Base-by-base conservation (phyloP, 2,888 invertebrate species). In the Limnephilus marmoratus region DNA sequence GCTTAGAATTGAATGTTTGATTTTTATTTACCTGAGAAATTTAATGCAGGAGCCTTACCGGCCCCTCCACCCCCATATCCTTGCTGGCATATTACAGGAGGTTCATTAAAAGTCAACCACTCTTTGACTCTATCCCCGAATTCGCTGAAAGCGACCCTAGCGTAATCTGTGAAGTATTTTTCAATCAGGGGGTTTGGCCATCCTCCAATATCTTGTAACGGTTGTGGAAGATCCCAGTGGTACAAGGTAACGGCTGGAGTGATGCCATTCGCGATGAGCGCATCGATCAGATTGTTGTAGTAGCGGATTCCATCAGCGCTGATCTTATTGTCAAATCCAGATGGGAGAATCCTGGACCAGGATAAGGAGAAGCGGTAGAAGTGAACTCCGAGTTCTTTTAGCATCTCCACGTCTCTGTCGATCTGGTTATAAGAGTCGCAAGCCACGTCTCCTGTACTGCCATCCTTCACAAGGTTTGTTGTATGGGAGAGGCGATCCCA, bases 51-150 rank as follows among this genome's bases (percentile, higher is more conserved):
- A 0, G 97, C 97, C 31, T 95, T 95, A 9, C 93, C 41, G 0
- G 95, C 96, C 13, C 49, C 49, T 49, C 49, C 24, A 92, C 88
- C 85, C 0, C 96, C 96, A 93, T 97, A 97, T 0, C 96, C 96
- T 1, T 94, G 95, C 24, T 94, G 94, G 93, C 96, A 96, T 94
- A 96, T 95, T 0, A 96, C 94, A 0, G 94, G 94, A 0, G 97
- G 97, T 94, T 97, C 97, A 94, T 97, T 97, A 94, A 97, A 96
- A 0, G 97, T 97, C 1, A 97, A 94, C 97, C 97, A 97, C 81
- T 94, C 94, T 80, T 95, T 95, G 0, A 97, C 96, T 91, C 95
- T 95, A 85, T 96, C 94, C 0, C 96, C 97, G 90, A 96, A 96
- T 24, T 95, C 93, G 85, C 95, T 94, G 93, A 97, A 96, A 0